Percentiles rank a stretch among this genome's conserved stretches.
These are phyloP conservation scores for Drosophila nr. medialis DNA, from an alignment of 2,888 invertebrate genomes.

Conservation along the genomic window DNA sequence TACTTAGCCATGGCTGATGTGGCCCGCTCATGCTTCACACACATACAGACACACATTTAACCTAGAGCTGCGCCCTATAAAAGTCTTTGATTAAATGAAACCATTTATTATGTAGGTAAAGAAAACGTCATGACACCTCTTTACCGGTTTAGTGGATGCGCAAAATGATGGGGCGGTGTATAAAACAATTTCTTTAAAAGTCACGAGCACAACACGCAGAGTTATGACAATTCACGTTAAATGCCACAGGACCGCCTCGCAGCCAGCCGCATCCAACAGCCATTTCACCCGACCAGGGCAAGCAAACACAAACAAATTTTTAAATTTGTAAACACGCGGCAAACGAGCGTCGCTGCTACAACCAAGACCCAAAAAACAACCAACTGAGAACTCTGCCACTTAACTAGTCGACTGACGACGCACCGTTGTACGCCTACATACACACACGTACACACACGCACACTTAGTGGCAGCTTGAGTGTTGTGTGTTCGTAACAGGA, in stretches of 20 bases:
- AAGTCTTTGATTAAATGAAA: slow-evolving; percentile 78
- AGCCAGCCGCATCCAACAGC: slow-evolving; percentile 3
- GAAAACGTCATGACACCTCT: slow-evolving; percentile 70
- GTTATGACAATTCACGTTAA: slow-evolving; percentile 62
- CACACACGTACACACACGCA: slow-evolving; percentile 2
- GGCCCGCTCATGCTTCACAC: slow-evolving; percentile 42
- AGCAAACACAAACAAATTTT: slow-evolving; percentile 78
- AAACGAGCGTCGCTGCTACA: slow-evolving; percentile 44
- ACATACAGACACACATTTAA: slow-evolving; percentile 50
- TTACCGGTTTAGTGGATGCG: slow-evolving; percentile 10
- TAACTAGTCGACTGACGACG: slow-evolving; percentile 46
- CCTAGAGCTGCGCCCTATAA: slow-evolving; percentile 62
- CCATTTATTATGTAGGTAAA: slow-evolving; percentile 76
- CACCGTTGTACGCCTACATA: slow-evolving; percentile 14
- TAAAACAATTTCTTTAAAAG: slow-evolving; percentile 78
- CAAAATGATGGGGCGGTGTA: slow-evolving; percentile 1
- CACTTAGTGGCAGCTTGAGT: slow-evolving; percentile 2
- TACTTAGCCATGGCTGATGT: slow-evolving; percentile 58
- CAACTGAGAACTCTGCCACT: slow-evolving; percentile 58
- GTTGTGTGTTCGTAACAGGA: slow-evolving; percentile 58
- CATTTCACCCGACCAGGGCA: slow-evolving; percentile 33
- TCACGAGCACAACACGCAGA: slow-evolving; percentile 50
- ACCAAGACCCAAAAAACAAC: slow-evolving; percentile 39
- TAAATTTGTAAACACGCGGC: slow-evolving; percentile 77
- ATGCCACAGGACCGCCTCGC: slow-evolving; percentile 30